Evolutionary conservation across 2,113 vertebrate species (phyloP).

Genomic region (Nothobranchius furzeri): DNA sequence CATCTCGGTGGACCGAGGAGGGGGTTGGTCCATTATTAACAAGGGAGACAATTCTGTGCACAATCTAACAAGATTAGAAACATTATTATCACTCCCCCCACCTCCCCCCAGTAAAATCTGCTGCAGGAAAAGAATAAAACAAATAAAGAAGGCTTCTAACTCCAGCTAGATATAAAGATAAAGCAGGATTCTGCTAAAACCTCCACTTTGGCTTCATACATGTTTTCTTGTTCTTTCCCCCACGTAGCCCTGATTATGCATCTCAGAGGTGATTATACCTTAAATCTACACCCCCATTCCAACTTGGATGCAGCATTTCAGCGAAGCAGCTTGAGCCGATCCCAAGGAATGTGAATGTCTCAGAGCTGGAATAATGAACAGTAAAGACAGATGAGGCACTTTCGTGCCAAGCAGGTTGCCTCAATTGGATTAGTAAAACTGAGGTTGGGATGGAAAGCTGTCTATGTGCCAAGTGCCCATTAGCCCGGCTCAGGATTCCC

Average conservation of each 20-base stretch:
- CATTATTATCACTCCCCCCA: constrained; percentile 74
- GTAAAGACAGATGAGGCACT: constrained; percentile 74
- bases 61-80: constrained; percentile 82
- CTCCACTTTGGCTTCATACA: constrained; percentile 22
- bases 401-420: constrained; percentile 74
- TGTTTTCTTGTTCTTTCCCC: constrained; percentile 48
- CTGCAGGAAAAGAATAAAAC: constrained; percentile 29
- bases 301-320: constrained; percentile 17
- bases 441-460: constrained; percentile 70
- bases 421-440: constrained; percentile 72
- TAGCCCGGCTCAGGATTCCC: constrained; percentile 62
- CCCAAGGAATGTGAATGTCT: constrained; percentile 61
- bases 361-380: constrained; percentile 72
- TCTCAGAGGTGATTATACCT: constrained; percentile 51
- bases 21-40: constrained; percentile 77
- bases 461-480: constrained; percentile 75
- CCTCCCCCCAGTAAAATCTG: constrained; percentile 18
- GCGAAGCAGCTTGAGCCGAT: constrained; percentile 21
- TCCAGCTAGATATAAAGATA: neutral
- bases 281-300: constrained; percentile 6
- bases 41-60: constrained; percentile 79
- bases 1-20: constrained; percentile 64
- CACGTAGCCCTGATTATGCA: constrained; percentile 46
- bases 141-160: constrained; percentile 12
- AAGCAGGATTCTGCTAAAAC: constrained; percentile 17